Conservation (phyloP, 2,113 vertebrate genomes). For the Sorex fumeus region DNA sequence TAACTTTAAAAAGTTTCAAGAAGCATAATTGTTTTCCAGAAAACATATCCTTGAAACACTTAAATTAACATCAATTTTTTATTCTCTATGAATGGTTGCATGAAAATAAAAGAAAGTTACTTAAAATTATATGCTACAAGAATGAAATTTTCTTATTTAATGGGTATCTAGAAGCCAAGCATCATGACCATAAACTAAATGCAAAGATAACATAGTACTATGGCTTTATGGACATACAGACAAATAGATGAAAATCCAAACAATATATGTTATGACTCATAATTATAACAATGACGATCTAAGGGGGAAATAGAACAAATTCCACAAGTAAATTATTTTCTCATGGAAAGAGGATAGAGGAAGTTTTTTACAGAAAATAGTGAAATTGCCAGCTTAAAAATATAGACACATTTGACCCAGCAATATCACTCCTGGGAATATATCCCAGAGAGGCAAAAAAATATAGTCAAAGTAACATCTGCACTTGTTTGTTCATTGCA, state of each 20-base stretch:
- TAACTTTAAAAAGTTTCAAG: not conserved
- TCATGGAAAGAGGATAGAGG: not conserved
- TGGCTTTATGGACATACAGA: conserved; percentile 1
- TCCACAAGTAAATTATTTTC: conserved; percentile 19
- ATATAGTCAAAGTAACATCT: too few relatives aligned
- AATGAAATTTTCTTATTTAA: conserved; percentile 33
- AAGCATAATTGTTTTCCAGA: not conserved
- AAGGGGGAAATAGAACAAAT: not conserved
- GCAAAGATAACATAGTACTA: conserved; percentile 10
- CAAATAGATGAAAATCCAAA: not conserved
- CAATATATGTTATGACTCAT: not conserved
- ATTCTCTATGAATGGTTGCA: conserved; percentile 31
- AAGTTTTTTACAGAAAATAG: conserved; percentile 13
- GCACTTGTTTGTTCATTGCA: too few relatives aligned
- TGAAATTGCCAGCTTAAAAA: conserved; percentile 4
- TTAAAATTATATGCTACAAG: conserved; percentile 23
- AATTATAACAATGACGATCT: conserved; percentile 24
- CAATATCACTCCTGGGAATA: too few relatives aligned
- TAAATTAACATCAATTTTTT: not conserved
- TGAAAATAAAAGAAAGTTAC: conserved; percentile 50
- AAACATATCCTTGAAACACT: conserved; percentile 1
- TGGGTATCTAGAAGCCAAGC: not conserved
- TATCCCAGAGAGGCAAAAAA: too few relatives aligned
- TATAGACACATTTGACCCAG: too few relatives aligned
- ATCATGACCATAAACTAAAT: conserved; percentile 24